Percentiles rank a stretch among this genome's conserved stretches.
Conservation (phyloP, 2,113 vertebrate species). For the Heterotis niloticus region DNA sequence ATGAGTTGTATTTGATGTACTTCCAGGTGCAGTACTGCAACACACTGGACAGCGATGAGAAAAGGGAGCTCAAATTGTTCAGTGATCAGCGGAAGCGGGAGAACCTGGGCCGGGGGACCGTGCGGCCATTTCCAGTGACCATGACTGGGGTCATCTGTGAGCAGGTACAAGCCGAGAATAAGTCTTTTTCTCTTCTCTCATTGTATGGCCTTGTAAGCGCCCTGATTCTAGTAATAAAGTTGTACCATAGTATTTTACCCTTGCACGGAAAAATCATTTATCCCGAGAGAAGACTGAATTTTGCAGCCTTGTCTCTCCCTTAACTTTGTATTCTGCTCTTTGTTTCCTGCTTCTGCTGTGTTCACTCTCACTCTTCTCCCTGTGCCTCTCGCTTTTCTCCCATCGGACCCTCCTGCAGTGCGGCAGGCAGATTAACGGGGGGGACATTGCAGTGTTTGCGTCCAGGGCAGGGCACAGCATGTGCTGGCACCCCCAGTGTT, state of each 20-base stretch:
- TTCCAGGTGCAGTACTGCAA: slow-evolving; percentile 91
- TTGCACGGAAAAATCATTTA: background rate
- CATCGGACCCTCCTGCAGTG: slow-evolving; percentile 63
- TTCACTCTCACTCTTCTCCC: background rate
- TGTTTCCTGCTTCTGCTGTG: background rate
- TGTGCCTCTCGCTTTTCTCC: slow-evolving; percentile 13
- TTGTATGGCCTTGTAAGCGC: background rate
- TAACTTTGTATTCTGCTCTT: background rate
- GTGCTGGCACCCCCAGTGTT: slow-evolving; percentile 96
- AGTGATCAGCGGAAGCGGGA: slow-evolving; percentile 94
- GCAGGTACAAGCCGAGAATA: slow-evolving; percentile 64
- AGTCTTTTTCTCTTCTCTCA: too few species aligned
- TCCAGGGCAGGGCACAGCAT: slow-evolving; percentile 80
- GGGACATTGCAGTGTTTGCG: slow-evolving; percentile 92
- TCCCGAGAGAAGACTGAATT: background rate
- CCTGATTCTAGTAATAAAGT: background rate
- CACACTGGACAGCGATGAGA: slow-evolving; percentile 90
- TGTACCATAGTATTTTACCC: background rate
- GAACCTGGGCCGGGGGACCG: slow-evolving; percentile 87
- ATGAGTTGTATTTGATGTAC: background rate
- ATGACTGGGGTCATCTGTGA: slow-evolving; percentile 89
- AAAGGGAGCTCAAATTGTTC: slow-evolving; percentile 92
- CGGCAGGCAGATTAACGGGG: slow-evolving; percentile 85
- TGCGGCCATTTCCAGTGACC: slow-evolving; percentile 87
- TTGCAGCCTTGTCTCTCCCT: background rate